A percentile compares a stretch with the other conserved stretches of the same genome.
Evolutionary conservation across 2,113 vertebrate genomes (phyloP).

Genomic region (Gulo gulo): DNA sequence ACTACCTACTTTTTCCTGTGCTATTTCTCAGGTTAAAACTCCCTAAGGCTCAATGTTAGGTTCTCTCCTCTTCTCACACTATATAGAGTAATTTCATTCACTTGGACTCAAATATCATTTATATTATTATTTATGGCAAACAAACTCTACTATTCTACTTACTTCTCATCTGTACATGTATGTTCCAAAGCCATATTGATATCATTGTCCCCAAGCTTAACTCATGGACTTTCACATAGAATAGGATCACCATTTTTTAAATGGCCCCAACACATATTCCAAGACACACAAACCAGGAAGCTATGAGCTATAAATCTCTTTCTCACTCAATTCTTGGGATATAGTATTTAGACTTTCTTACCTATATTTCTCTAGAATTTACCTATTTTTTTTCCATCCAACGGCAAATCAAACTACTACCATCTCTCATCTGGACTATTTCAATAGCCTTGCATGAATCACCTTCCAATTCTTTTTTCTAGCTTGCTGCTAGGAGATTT

Average conservation of each 20-base stretch:
- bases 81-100: not conserved
- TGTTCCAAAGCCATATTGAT: not conserved
- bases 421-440: not conserved
- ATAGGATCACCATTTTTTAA: not conserved
- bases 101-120: not conserved
- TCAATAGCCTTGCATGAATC: not conserved
- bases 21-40: not conserved
- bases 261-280: not conserved
- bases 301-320: not conserved
- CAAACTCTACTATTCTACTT: not conserved
- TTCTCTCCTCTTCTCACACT: not conserved
- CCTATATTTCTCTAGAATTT: not conserved
- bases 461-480: not conserved
- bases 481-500: not conserved
- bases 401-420: not conserved
- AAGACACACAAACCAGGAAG: not conserved
- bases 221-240: not conserved
- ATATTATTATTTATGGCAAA: not conserved
- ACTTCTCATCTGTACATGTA: not conserved
- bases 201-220: not conserved
- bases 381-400: not conserved
- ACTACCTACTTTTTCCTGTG: rapidly evolving
- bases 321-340: not conserved
- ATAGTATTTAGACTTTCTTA: not conserved
- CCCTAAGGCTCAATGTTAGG: not conserved